Base-by-base conservation (phyloP, 1,140 invertebrate species). In the Uloborus diversus region DNA sequence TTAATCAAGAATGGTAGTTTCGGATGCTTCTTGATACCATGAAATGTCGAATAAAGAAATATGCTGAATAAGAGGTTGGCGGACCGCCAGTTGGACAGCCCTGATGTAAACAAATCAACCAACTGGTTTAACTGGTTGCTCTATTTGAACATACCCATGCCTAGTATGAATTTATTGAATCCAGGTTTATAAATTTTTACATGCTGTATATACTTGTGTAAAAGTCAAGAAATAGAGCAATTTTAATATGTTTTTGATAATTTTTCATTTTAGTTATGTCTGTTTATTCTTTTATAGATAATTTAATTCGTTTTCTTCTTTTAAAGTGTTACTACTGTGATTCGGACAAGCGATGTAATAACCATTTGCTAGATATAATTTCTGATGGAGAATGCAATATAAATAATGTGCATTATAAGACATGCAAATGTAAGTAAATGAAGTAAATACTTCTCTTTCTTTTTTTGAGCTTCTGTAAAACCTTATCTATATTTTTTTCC, bases 281-380 rank as follows among this genome's bases (percentile, higher is more conserved):
- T 64, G 11, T n/a, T 4, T 17, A 7, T 23, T 42, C 5, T 42
- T n/a, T 17, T 14, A 14, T 56, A 32, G 17, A 23, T 37, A 17
- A 25, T 23, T 37, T 64, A 1, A 20, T 64, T 13, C 2, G 17
- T 17, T 9, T 20, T 9, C 30, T n/a, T 32, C 20, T 49, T 49
- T 51, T 70, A 57, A 27, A 70, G 68, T 70, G 68, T 35, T 70
- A 25, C 32, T 70, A 70, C 17, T 70, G 68, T 70, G 53, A 35
- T n/a, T 35, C 68, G n/a, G 53, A 70, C 57, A 33, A 14, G 17
- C 25, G 17, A 23, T 70, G 68, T 27, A 25, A 57, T n/a, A 49
- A 14, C 27, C 56, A 70, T 27, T 14, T 70, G 25, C 56, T 53
- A 57, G 27, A 70, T 20, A 27, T 57, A 27, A 30, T 70, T 13